Evolutionary conservation across 1,140 invertebrate species (phyloP).

Genomic region (Acromyrmex heyeri): DNA sequence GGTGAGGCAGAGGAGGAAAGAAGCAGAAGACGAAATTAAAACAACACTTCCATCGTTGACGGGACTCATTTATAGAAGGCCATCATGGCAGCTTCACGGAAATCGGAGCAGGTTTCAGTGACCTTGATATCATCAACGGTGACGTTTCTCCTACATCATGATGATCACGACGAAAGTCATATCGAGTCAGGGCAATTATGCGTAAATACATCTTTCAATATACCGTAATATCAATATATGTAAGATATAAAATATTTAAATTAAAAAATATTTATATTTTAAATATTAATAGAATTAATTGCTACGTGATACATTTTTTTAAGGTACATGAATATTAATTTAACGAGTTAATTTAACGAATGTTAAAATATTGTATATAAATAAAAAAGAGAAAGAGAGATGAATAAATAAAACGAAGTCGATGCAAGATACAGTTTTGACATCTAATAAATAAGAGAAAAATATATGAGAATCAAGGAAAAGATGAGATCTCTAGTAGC

Average conservation of each 20-base stretch:
- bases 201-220: conserved; percentile 20
- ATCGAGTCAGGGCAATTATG: conserved; percentile 37
- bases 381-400: too few species aligned
- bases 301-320: background rate
- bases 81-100: conserved; percentile 69
- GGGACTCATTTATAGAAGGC: conserved; percentile 56
- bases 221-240: background rate
- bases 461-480: background rate
- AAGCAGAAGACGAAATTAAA: conserved; percentile 64
- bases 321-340: background rate
- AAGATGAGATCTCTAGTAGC: conserved; percentile 3
- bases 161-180: conserved; percentile 62
- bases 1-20: conserved; percentile 8
- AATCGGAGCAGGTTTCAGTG: conserved; percentile 75
- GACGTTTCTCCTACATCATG: conserved; percentile 49
- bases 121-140: conserved; percentile 67
- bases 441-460: background rate
- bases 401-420: background rate
- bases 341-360: too few species aligned
- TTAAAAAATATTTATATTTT: background rate
- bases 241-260: background rate
- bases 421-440: background rate
- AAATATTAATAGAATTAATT: conserved; percentile 13
- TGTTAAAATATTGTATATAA: background rate
- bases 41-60: conserved; percentile 50